These are phyloP conservation scores for Siphonodentalium dalli DNA, from an alignment of 2,888 invertebrate species.

Conservation along the genomic window DNA sequence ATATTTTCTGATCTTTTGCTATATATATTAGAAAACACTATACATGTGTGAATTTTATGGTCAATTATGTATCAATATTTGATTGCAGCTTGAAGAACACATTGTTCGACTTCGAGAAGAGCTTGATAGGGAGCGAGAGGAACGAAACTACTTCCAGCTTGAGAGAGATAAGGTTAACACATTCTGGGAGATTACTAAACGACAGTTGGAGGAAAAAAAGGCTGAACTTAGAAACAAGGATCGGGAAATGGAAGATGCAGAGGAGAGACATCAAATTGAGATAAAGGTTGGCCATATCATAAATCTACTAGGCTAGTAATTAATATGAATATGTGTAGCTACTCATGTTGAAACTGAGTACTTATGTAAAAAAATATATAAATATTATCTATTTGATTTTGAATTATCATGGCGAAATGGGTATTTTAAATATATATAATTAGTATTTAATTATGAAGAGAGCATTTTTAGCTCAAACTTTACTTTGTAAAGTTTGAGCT, in stretches of 20 bases:
- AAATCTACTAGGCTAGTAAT: not conserved
- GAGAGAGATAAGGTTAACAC: constrained; percentile 92
- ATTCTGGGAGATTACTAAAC: constrained; percentile 94
- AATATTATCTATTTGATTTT: not conserved
- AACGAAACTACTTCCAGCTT: constrained; percentile 92
- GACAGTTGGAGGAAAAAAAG: constrained; percentile 85
- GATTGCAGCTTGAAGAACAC: constrained; percentile 87
- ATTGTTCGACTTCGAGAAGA: constrained; percentile 85
- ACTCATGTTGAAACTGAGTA: not conserved
- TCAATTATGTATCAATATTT: too few species aligned
- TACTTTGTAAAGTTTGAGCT: too few species aligned
- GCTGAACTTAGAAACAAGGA: constrained; percentile 78
- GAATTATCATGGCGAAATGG: too few species aligned
- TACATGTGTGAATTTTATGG: too few species aligned
- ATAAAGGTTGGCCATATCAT: constrained; percentile 70
- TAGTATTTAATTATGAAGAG: too few species aligned
- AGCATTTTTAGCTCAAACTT: too few species aligned
- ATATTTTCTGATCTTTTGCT: too few species aligned
- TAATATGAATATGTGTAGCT: not conserved
- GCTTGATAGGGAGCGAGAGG: constrained; percentile 91
- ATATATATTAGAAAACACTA: too few species aligned
- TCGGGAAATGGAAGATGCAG: constrained; percentile 85
- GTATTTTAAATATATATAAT: too few species aligned
- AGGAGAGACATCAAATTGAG: constrained; percentile 86
- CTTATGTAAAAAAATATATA: not conserved